Conservation (phyloP, 2,888 invertebrate genomes). For the Ectropis crepuscularia region DNA sequence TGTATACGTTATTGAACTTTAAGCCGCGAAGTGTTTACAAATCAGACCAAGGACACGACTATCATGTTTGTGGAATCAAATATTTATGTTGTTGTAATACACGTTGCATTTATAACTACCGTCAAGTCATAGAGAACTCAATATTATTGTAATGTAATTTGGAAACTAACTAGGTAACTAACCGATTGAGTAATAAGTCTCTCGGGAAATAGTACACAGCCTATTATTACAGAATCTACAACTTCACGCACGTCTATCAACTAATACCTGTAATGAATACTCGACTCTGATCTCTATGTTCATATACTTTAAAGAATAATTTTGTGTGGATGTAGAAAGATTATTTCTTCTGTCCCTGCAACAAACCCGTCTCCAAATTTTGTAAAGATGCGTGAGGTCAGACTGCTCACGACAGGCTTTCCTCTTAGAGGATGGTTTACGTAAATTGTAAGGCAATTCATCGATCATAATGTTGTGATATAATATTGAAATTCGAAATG, state of each 20-base stretch:
- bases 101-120: conserved; percentile 23
- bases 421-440: conserved; percentile 37
- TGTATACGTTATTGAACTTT: conserved; percentile 29
- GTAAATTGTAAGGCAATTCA: conserved; percentile 47
- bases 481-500: conserved; percentile 19
- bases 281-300: conserved; percentile 31
- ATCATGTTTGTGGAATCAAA: conserved; percentile 22
- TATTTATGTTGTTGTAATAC: conserved; percentile 30
- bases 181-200: conserved; percentile 55
- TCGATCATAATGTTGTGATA: conserved; percentile 47
- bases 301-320: conserved; percentile 29
- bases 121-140: conserved; percentile 16
- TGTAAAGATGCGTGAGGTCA: conserved; percentile 72
- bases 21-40: conserved; percentile 26
- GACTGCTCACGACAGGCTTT: conserved; percentile 59
- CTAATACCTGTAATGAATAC: conserved; percentile 24
- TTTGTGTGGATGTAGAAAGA: conserved; percentile 38
- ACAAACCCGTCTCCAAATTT: conserved; percentile 69
- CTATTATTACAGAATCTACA: conserved; percentile 48
- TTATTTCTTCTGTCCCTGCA: conserved; percentile 56
- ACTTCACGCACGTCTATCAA: conserved; percentile 71
- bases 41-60: conserved; percentile 30
- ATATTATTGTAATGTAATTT: not conserved
- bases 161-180: conserved; percentile 37
- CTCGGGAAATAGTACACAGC: conserved; percentile 55